Conservation (phyloP, 23 tunicate genomes). For the Ascidia mentula region DNA sequence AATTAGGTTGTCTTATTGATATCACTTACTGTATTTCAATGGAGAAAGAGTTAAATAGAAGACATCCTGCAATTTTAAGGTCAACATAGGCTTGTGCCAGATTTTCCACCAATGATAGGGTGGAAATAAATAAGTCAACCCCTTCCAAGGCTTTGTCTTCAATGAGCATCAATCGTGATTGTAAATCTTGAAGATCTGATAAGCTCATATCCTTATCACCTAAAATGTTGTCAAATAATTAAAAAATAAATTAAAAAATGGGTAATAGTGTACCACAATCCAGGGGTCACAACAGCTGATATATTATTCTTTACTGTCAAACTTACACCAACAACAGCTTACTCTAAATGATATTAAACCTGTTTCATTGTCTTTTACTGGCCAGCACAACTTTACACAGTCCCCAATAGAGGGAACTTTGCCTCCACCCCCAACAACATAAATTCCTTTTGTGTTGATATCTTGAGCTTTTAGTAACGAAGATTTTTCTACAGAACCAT, state of each 20-base stretch:
- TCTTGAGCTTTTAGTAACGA: conserved; percentile 63
- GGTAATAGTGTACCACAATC: no score
- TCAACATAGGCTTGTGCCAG: conserved; percentile 47
- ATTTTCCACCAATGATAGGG: conserved; percentile 38
- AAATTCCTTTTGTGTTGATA: conserved; percentile 55
- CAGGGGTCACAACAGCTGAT: no score
- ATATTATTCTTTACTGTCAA: no score
- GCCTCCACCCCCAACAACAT: conserved; percentile 40
- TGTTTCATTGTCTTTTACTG: no score
- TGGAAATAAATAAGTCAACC: conserved; percentile 46
- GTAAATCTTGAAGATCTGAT: conserved; percentile 42
- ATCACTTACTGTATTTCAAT: conserved; percentile 34
- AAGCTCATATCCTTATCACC: conserved; percentile 5
- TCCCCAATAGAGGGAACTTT: conserved; percentile 22
- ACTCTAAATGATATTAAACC: no score
- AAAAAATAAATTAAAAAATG: no score
- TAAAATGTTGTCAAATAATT: no score
- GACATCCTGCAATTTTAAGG: conserved; percentile 48
- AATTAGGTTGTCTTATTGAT: neutral
- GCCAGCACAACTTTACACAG: neutral
- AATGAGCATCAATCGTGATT: conserved; percentile 70
- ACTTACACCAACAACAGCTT: no score
- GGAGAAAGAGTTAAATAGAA: conserved; percentile 50
- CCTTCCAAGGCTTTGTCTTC: conserved; percentile 59
- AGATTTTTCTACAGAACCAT: conserved; percentile 82